phyloP scores from a whole-genome alignment of 2,888 invertebrate species.

The Orchestes rusci region DNA sequence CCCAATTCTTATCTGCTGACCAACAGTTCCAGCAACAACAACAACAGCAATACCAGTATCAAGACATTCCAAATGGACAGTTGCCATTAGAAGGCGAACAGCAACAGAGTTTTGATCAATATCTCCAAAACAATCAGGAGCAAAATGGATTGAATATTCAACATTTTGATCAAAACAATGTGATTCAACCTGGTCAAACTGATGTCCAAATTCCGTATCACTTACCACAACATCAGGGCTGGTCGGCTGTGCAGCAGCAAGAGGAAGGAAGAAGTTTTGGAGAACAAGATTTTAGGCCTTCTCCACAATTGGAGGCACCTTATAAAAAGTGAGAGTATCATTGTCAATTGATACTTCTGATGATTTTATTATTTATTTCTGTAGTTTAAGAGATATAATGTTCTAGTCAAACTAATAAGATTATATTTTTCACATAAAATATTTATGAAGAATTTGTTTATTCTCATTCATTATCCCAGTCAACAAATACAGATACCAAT shows the following conservation, averaged over 20 bases:
- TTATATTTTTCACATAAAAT: too few relatives aligned
- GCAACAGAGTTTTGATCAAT: constrained; percentile 4
- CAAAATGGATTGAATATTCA: constrained; percentile 16
- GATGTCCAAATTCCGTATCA: constrained; percentile 38
- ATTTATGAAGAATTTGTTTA: too few relatives aligned
- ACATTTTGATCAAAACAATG: constrained; percentile 20
- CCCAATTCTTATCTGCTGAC: constrained; percentile 21
- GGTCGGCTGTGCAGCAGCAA: constrained; percentile 5
- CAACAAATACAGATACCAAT: too few relatives aligned
- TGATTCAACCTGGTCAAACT: constrained; percentile 37
- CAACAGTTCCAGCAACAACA: constrained; percentile 25
- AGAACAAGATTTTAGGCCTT: constrained; percentile 30
- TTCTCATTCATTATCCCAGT: too few relatives aligned
- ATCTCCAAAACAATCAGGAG: constrained; percentile 12
- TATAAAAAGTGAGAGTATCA: constrained; percentile 29
- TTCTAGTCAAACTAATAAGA: too few relatives aligned
- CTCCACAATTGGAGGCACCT: constrained; percentile 33
- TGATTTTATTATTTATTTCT: too few relatives aligned
- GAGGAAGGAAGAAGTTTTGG: constrained; percentile 13
- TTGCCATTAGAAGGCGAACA: constrained; percentile 23
- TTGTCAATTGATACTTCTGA: too few relatives aligned
- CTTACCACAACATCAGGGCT: constrained; percentile 34
- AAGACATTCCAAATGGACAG: constrained; percentile 26
- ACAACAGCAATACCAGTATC: constrained; percentile 15
- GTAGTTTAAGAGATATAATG: too few relatives aligned